These are phyloP conservation scores for Nineta flava DNA, from an alignment of 2,888 invertebrate genomes.

Conservation along the genomic window DNA sequence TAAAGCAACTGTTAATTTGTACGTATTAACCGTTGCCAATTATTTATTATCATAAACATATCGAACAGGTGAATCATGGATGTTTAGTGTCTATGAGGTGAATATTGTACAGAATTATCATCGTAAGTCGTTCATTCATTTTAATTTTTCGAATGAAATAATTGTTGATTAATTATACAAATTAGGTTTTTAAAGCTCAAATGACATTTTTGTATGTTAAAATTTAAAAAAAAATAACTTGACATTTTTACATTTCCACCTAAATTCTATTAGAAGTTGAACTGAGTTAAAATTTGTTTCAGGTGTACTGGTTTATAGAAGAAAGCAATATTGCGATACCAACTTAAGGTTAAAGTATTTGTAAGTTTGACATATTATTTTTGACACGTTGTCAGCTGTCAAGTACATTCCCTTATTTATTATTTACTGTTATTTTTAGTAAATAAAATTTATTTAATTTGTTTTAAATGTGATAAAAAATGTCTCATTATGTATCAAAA, in stretches of 20 bases:
- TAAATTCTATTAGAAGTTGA: too few relatives aligned
- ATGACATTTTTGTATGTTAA: too few relatives aligned
- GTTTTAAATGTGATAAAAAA: conserved; percentile 1
- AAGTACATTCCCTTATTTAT: background rate
- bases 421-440: conserved; percentile 1
- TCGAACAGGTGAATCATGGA: background rate
- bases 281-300: background rate
- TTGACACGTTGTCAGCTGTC: conserved; percentile 5
- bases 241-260: too few relatives aligned
- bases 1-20: too few relatives aligned
- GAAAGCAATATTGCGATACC: background rate
- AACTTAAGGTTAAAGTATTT: background rate
- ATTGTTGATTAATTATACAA: too few relatives aligned
- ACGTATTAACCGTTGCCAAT: background rate
- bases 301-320: background rate
- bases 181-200: too few relatives aligned
- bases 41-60: background rate
- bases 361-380: conserved; percentile 2
- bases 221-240: too few relatives aligned
- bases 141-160: too few relatives aligned
- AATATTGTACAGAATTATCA: too few relatives aligned
- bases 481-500: conserved; percentile 3
- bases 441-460: background rate
- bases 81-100: too few relatives aligned
- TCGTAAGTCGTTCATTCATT: too few relatives aligned